Evolutionary conservation across 2,797 vertebrate species (phyloP), one percentile per base, ranked within the genome.

Genomic region (Euphonia xanthogaster): DNA sequence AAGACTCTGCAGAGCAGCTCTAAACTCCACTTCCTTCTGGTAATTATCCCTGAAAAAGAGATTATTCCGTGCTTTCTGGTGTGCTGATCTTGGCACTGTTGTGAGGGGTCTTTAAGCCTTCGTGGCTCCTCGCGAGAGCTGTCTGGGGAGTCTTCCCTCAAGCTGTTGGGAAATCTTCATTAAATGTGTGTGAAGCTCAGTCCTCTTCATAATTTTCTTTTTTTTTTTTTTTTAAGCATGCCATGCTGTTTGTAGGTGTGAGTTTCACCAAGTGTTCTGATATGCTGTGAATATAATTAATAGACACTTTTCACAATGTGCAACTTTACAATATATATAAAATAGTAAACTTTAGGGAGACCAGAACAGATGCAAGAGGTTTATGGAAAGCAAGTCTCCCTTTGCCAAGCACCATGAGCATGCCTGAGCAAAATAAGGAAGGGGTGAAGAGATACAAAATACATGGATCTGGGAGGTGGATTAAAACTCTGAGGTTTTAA

Each of bases 71-170:
- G 22, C 27, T 92, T 85, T 66, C 42, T 54, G 14, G 25, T 73
- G 21, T 65, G 37, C 31, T 81, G 58, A 13, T 61, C 53, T 88
- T 60, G 24, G 53, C 61, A 13, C 30, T 86, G 11, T 57, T 40
- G 23, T 0, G 13, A 75, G 19, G 30, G 23, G 15, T 31, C 65
- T 75, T 66, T 54, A 45, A 50, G 40, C 44, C 54, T 22, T 50
- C 0, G 2, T 28, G 35, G 42, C 30, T 77, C 1, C 0, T 14
- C 35, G 24, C 0, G 0, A 45, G 48, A 72, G 18, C 18, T 12
- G 9, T 24, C 66, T 81, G 78, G 83, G 50, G 70, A 67, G 11
- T 18, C 37, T 81, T 75, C 58, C 66, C 68, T 58, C 39, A 81
- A n/a, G 42, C 24, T 85, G 58, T 58, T 53, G 35, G 84, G 65